Conservation (phyloP, 2,888 invertebrate genomes). For the Melieria omissa region DNA sequence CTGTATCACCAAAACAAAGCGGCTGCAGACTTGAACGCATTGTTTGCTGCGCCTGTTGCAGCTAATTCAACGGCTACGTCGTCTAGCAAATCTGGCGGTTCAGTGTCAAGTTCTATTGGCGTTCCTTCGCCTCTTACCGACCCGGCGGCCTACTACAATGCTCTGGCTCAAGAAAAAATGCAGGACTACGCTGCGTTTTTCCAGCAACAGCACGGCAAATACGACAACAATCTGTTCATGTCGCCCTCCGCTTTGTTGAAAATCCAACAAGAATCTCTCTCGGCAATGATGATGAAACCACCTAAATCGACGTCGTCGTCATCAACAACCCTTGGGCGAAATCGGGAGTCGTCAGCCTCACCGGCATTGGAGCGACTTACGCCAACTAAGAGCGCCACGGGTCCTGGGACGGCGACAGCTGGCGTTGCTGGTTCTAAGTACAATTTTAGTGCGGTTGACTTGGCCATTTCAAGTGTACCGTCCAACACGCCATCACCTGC, state of each 20-base stretch:
- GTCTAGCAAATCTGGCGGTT: slow-evolving; percentile 46
- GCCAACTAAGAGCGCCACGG: slow-evolving; percentile 59
- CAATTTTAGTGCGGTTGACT: slow-evolving; percentile 67
- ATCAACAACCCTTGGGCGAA: slow-evolving; percentile 45
- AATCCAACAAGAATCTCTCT: slow-evolving; percentile 71
- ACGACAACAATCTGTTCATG: slow-evolving; percentile 84
- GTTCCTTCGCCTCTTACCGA: slow-evolving; percentile 56
- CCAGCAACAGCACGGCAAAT: slow-evolving; percentile 68
- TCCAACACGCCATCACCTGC: slow-evolving; percentile 63
- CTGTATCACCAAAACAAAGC: slow-evolving; percentile 65
- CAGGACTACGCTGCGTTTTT: slow-evolving; percentile 68
- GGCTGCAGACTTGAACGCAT: slow-evolving; percentile 61
- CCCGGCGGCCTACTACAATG: slow-evolving; percentile 62
- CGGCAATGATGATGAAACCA: slow-evolving; percentile 70
- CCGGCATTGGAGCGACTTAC: slow-evolving; percentile 64
- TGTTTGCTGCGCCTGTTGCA: slow-evolving; percentile 59
- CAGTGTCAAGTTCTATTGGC: slow-evolving; percentile 46
- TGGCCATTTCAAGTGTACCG: slow-evolving; percentile 66
- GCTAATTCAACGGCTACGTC: slow-evolving; percentile 43
- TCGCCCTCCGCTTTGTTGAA: slow-evolving; percentile 77
- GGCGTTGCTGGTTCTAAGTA: slow-evolving; percentile 56
- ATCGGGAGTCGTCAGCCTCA: slow-evolving; percentile 65
- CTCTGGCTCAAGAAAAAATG: slow-evolving; percentile 67
- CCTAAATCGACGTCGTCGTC: slow-evolving; percentile 65
- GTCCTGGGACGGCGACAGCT: slow-evolving; percentile 41